These are phyloP conservation scores for Dendrolimus houi DNA, from an alignment of 2,888 invertebrate species.

Conservation along the genomic window DNA sequence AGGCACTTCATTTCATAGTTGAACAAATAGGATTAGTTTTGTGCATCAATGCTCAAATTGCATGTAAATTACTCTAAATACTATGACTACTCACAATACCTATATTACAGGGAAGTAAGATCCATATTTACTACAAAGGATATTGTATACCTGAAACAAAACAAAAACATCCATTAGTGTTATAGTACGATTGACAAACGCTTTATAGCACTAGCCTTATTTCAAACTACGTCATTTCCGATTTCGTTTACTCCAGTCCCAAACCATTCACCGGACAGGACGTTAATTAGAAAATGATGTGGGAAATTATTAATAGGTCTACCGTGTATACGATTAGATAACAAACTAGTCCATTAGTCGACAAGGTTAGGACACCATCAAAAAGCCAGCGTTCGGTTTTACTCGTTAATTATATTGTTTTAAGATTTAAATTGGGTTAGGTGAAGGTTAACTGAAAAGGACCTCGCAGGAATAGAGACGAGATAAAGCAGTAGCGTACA, in stretches of 20 bases:
- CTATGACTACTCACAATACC: too few relatives aligned
- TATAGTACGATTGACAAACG: neutral
- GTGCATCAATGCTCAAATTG: too few relatives aligned
- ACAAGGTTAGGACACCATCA: conserved; percentile 42
- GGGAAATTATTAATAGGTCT: conserved; percentile 72
- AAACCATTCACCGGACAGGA: conserved; percentile 48
- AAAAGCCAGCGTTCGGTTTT: conserved; percentile 23
- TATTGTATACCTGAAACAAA: conserved; percentile 53
- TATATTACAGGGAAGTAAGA: too few relatives aligned
- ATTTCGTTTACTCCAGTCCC: conserved; percentile 45
- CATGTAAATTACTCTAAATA: too few relatives aligned
- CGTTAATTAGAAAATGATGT: conserved; percentile 73
- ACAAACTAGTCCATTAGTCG: conserved; percentile 73
- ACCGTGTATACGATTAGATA: conserved; percentile 71
- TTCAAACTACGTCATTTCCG: conserved; percentile 55
- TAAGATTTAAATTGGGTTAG: conserved; percentile 44
- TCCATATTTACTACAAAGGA: too few relatives aligned
- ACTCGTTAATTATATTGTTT: conserved; percentile 32
- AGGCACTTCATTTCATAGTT: conserved; percentile 26
- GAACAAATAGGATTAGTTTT: conserved; percentile 30
- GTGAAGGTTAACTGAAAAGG: conserved; percentile 34
- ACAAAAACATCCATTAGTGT: conserved; percentile 37
- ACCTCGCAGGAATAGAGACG: conserved; percentile 36
- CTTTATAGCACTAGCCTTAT: conserved; percentile 17
- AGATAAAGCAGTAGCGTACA: conserved; percentile 71